Conservation (phyloP, 2,888 invertebrate species). For the Microctonus brassicae region DNA sequence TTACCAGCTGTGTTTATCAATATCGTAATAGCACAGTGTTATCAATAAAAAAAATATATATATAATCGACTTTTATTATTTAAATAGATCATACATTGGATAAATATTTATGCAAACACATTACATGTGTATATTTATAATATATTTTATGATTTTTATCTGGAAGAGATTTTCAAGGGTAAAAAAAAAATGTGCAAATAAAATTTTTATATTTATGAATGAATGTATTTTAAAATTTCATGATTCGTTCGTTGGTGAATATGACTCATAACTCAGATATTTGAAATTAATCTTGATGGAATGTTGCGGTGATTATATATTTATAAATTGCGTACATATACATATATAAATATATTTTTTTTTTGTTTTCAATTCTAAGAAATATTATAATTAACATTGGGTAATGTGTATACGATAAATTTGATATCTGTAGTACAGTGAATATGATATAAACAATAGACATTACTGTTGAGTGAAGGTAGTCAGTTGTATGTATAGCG, state of each 20-base stretch:
- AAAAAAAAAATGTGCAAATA: not conserved
- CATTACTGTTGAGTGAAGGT: not conserved
- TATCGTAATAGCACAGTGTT: not conserved
- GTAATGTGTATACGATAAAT: not conserved
- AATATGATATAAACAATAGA: not conserved
- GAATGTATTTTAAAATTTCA: not conserved
- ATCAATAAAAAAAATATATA: not conserved
- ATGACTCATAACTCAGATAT: not conserved
- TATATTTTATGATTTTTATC: too few species aligned
- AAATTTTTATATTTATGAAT: not conserved
- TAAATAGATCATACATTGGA: too few species aligned
- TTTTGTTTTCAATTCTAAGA: not conserved
- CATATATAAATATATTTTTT: too few species aligned
- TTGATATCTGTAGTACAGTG: not conserved
- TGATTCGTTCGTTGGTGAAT: not conserved
- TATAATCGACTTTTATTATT: too few species aligned
- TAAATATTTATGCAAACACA: too few species aligned
- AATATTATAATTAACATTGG: not conserved
- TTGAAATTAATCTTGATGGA: not conserved
- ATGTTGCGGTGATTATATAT: not conserved
- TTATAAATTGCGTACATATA: too few species aligned
- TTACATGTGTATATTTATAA: too few species aligned
- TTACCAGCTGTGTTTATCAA: not conserved
- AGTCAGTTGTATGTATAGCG: not conserved
- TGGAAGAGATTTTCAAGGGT: not conserved